Base-by-base conservation (phyloP, 1,140 invertebrate genomes). In the Caenorhabditis latens region DNA sequence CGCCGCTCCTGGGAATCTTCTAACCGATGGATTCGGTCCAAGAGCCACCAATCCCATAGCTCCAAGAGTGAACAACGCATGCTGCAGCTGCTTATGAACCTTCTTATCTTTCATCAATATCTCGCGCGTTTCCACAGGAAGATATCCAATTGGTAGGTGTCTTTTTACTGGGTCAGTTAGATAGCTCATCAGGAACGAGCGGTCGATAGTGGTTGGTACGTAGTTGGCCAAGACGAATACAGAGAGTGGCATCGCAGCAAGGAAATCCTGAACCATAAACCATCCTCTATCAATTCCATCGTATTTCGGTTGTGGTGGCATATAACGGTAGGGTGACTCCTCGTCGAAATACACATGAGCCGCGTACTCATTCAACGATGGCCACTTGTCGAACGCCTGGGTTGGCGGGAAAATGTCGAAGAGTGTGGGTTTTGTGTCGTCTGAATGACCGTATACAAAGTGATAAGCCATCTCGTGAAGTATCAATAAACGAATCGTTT, bases 401-500 rank as follows among this genome's bases (percentile, higher is more conserved):
- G 48, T 53, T 21, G 67, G 67, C 3, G 63, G 84, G 67, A 85
- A 85, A 46, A 71, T 32, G 21, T 85, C 84, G 43, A 71, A 85
- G 21, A 7, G 7, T n/a, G 6, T 85, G 1, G 84, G 84, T 7
- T 21, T 65, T 9, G 32, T n/a, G 4, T 32, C 84, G 11, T 53
- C 21, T 4, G 71, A 19, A 40, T 83, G 82, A 48, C 82, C 75
- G 61, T 90, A 71, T 16, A 89, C 75, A 46, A 90, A 84, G 5
- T 90, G 88, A 71, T 85, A 90, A 48, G 85, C 55, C n/a, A 90
- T 65, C 53, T 90, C 90, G 50, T 90, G 90, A n/a, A 90, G 40
- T 14, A 90, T 67, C 40, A 67, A 53, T 16, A 83, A 87, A 0
- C 89, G 58, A 21, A 90, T 85, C 71, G 88, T 88, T 84, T 90